Percentiles rank a stretch among this genome's conserved stretches.
These are phyloP conservation scores for Sminthurinus aureus DNA, from an alignment of 2,888 invertebrate genomes.

Conservation along the genomic window DNA sequence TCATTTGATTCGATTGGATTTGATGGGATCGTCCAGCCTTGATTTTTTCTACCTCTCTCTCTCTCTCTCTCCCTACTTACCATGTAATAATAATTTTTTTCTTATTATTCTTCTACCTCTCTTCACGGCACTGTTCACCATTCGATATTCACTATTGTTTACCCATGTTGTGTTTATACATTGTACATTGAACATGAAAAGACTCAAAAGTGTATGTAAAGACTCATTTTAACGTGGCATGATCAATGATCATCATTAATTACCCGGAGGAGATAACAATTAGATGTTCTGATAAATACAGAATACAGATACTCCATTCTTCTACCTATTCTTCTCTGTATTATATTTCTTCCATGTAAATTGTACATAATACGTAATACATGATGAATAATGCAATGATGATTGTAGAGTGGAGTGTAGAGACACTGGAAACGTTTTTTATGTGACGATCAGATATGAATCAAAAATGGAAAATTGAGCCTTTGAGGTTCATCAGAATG, in stretches of 20 bases:
- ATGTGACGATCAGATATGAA: neutral
- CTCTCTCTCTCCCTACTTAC: neutral
- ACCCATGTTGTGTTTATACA: neutral
- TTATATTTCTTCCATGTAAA: too few relatives aligned
- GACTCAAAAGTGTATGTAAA: constrained; percentile 13
- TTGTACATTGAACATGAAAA: neutral
- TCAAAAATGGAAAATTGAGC: too few relatives aligned
- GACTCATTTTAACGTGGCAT: constrained; percentile 37
- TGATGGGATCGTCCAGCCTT: constrained; percentile 19
- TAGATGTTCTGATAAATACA: constrained; percentile 31
- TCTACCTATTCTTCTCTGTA: neutral
- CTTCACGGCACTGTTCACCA: neutral
- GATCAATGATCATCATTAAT: constrained; percentile 44
- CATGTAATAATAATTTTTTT: neutral
- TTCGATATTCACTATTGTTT: neutral
- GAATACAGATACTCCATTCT: constrained; percentile 6
- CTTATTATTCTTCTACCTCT: neutral
- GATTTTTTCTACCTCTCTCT: constrained; percentile 4
- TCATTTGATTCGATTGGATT: constrained; percentile 12
- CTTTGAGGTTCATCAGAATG: too few relatives aligned
- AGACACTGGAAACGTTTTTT: neutral
- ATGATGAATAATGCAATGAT: neutral
- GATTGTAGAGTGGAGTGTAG: too few relatives aligned
- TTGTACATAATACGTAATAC: too few relatives aligned
- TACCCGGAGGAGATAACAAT: constrained; percentile 41